Percentiles rank a stretch among this genome's conserved stretches.
Conservation (phyloP, 2,888 invertebrate genomes). For the Brassicogethes aeneus region DNA sequence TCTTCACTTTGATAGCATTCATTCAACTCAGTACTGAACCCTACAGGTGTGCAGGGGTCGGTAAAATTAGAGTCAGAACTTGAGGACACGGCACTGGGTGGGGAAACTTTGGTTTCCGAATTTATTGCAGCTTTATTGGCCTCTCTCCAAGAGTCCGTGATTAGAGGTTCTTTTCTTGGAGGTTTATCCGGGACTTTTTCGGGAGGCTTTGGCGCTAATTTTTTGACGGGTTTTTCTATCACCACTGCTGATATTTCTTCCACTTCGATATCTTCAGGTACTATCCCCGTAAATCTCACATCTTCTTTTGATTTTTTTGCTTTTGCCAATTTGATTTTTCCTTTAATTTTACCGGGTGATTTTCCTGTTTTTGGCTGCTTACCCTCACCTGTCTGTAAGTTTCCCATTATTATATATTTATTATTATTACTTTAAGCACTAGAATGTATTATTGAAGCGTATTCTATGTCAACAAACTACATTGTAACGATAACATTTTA, state of each 20-base stretch:
- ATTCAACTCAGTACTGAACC: constrained; percentile 51
- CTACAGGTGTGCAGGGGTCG: constrained; percentile 56
- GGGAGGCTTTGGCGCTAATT: constrained; percentile 8
- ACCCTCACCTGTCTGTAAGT: constrained; percentile 12
- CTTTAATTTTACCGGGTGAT: constrained; percentile 50
- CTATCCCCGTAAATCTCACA: constrained; percentile 26
- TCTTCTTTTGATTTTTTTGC: constrained; percentile 36
- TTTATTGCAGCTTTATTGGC: constrained; percentile 21
- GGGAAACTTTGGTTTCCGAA: constrained; percentile 34
- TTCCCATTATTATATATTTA: constrained; percentile 9
- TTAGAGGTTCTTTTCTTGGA: constrained; percentile 11
- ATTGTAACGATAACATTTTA: too few relatives aligned
- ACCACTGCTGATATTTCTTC: constrained; percentile 12
- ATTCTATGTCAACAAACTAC: too few relatives aligned
- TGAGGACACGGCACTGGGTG: constrained; percentile 44
- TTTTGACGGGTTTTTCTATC: constrained; percentile 10
- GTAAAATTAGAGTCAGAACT: constrained; percentile 69
- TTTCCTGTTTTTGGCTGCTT: constrained; percentile 41
- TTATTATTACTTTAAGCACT: too few relatives aligned
- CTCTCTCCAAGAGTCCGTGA: constrained; percentile 32
- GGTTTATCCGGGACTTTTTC: neutral
- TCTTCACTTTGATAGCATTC: constrained; percentile 55
- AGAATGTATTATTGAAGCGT: too few relatives aligned
- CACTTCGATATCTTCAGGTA: constrained; percentile 5
- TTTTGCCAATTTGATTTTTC: constrained; percentile 44